Base-by-base conservation (phyloP, 2,797 vertebrate genomes). In the Cynodonichthys magdalenae region DNA sequence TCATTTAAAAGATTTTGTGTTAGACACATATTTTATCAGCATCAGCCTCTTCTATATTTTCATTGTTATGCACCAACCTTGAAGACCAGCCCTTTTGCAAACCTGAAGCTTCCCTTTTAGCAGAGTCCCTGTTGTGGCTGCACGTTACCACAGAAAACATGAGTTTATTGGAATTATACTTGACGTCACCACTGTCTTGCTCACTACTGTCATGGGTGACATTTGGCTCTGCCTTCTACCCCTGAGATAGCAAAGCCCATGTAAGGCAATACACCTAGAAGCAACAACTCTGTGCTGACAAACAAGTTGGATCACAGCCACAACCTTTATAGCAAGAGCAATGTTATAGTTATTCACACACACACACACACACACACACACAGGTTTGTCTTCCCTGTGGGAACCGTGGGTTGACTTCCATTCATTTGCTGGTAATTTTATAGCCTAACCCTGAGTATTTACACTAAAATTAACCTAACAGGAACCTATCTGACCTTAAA, bases 261-360 rank as follows among this genome's bases (percentile, higher is more conserved):
- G 45, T 20, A 50, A 72, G 63, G 10, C 0, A 52, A 73, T 49
- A 19, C 31, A 47, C 53, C 51, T 58, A 55, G 27, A 27, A 5
- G 47, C 52, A 59, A 54, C 24, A n/a, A 46, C 15, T 56, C 31
- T 56, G 14, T 73, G 77, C 74, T 79, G 71, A 82, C 71, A 79
- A 69, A 63, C 28, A 59, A 50, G 15, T 6, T 77, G 62, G 75
- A 67, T 20, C 46, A 6, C 19, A 0, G 74, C 76, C 81, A 83
- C 75, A 55, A 71, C 69, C 60, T 72, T 50, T 52, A 42, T 46
- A 61, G 65, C 63, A 52, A 71, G 57, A 56, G 47, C 53, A 69
- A 55, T 24, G 46, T 24, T 58, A 57, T 12, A 52, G 36, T 18
- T 34, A 36, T 59, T 15, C 3, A n/a, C n/a, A n/a, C n/a, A n/a